Evolutionary conservation across 2,797 vertebrate species (phyloP).

Genomic region (Onychomys leucogaster): DNA sequence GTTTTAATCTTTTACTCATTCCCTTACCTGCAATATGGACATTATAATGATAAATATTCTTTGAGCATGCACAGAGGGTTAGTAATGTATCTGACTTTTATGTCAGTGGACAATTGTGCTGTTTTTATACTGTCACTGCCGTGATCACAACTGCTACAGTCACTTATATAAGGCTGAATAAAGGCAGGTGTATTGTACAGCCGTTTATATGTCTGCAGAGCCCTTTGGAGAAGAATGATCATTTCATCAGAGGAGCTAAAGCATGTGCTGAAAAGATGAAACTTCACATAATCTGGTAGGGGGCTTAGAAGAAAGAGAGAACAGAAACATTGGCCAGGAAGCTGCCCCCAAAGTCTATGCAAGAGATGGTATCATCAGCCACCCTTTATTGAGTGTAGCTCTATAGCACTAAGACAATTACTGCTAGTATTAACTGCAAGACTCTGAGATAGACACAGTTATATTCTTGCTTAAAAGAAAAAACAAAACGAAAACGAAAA

Average conservation of each 20-base stretch:
- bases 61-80: background rate
- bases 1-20: background rate
- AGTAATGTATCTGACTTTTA: background rate
- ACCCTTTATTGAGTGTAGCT: background rate
- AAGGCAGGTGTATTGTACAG: background rate
- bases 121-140: fast-evolving
- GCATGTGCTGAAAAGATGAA: background rate
- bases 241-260: background rate
- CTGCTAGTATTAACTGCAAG: background rate
- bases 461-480: background rate
- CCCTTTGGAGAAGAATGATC: background rate
- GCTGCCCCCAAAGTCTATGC: background rate
- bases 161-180: background rate
- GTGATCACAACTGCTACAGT: background rate
- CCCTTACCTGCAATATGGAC: background rate
- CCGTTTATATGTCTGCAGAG: background rate
- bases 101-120: background rate
- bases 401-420: background rate
- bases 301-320: background rate
- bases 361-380: background rate
- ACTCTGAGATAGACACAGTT: background rate
- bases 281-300: background rate
- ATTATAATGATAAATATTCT: background rate
- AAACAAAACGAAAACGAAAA: background rate
- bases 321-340: background rate